Percentiles rank a stretch among this genome's conserved stretches.
Conservation (phyloP, 2,797 vertebrate genomes). For the Artibeus jamaicensis region DNA sequence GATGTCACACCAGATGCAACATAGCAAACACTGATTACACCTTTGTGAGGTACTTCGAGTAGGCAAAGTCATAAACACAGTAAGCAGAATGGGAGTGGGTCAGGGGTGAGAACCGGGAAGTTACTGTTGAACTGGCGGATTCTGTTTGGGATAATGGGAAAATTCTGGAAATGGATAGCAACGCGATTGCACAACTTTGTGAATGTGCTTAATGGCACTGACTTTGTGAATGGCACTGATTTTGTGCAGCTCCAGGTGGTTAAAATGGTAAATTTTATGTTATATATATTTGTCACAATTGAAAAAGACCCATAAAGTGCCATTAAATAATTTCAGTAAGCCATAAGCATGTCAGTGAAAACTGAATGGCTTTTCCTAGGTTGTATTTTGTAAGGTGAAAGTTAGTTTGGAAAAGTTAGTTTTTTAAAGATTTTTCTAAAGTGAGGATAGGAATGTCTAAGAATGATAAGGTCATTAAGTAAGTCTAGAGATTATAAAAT, state of each 20-base stretch:
- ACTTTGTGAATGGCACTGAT: background rate
- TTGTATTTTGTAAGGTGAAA: slow-evolving; percentile 12
- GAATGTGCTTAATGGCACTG: background rate
- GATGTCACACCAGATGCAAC: background rate
- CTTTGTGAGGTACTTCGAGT: background rate
- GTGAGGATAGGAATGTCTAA: background rate
- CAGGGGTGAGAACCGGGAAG: background rate
- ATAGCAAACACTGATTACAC: background rate
- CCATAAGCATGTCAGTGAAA: background rate
- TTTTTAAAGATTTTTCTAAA: background rate
- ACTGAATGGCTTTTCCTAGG: background rate
- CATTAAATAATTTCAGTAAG: background rate
- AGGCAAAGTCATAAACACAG: background rate
- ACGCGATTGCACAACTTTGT: background rate
- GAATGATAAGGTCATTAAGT: background rate
- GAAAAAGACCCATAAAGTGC: background rate
- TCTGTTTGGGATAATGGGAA: background rate
- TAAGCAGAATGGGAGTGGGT: background rate
- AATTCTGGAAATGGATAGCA: background rate
- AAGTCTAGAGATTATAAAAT: background rate
- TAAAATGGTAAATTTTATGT: background rate
- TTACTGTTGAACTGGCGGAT: background rate
- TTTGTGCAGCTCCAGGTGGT: background rate
- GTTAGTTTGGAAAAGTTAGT: background rate
- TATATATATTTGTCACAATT: background rate